Evolutionary conservation across 1,140 invertebrate genomes (phyloP).

Genomic region (Archivesica marissinica): DNA sequence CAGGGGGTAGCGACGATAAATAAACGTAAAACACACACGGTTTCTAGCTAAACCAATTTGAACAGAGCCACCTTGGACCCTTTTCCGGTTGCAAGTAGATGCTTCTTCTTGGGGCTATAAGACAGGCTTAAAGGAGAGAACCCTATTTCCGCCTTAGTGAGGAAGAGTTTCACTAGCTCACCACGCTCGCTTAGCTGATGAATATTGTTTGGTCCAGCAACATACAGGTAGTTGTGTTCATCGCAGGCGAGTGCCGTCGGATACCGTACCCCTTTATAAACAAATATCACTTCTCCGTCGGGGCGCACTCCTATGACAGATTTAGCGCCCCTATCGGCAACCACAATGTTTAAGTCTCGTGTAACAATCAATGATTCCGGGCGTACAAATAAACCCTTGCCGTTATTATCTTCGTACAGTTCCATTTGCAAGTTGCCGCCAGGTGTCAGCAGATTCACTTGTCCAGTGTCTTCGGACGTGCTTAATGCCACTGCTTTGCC

Average conservation of each 20-base stretch:
- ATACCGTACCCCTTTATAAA: constrained; percentile 33
- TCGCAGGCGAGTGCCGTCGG: constrained; percentile 29
- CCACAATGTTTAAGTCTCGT: constrained; percentile 24
- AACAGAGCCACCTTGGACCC: constrained; percentile 35
- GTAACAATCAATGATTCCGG: constrained; percentile 33
- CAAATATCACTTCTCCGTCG: constrained; percentile 35
- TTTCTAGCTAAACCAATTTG: constrained; percentile 27
- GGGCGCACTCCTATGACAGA: constrained; percentile 3
- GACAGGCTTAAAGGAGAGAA: constrained; percentile 38
- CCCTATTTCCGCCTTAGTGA: constrained; percentile 55
- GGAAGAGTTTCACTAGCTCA: constrained; percentile 45
- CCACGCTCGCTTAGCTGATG: constrained; percentile 33
- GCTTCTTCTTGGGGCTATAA: constrained; percentile 27
- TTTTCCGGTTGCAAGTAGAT: constrained; percentile 43
- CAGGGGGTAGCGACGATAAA: too few species aligned
- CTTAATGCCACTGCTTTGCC: constrained; percentile 40
- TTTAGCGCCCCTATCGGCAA: constrained; percentile 15
- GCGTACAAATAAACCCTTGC: constrained; percentile 5
- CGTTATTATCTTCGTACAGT: not conserved
- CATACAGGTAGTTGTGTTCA: constrained; percentile 54
- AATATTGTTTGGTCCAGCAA: constrained; percentile 44
- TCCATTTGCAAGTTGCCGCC: constrained; percentile 48
- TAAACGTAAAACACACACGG: too few species aligned
- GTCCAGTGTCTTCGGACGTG: constrained; percentile 32
- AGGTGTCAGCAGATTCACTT: constrained; percentile 48